Conservation (phyloP, 1,140 invertebrate genomes). For the Orchesella cincta region DNA sequence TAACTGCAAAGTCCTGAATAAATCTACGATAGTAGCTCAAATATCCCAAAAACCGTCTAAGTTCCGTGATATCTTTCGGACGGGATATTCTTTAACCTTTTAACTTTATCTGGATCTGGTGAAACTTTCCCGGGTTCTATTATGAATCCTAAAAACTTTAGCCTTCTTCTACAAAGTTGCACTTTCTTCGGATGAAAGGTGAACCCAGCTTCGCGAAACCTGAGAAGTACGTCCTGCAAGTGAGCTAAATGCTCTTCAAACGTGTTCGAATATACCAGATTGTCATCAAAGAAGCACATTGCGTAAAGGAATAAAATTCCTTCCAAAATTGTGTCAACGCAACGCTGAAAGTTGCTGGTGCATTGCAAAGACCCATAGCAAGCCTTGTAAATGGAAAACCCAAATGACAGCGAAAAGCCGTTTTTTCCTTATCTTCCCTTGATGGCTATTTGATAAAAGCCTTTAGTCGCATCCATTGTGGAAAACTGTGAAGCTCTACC, state of each 20-base stretch:
- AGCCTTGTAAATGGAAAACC: slow-evolving; percentile 54
- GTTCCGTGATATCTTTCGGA: slow-evolving; percentile 54
- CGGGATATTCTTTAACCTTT: slow-evolving; percentile 52
- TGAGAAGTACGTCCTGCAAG: slow-evolving; percentile 33
- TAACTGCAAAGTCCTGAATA: slow-evolving; percentile 53
- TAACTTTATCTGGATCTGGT: slow-evolving; percentile 56
- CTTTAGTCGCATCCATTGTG: slow-evolving; percentile 56
- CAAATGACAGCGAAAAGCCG: slow-evolving; percentile 52
- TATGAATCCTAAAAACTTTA: slow-evolving; percentile 56
- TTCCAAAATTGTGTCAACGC: slow-evolving; percentile 51
- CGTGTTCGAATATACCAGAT: slow-evolving; percentile 41
- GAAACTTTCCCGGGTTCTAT: slow-evolving; percentile 53
- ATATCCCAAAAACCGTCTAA: slow-evolving; percentile 58
- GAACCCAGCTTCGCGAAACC: slow-evolving; percentile 35
- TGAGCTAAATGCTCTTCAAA: slow-evolving; percentile 39
- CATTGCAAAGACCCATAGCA: slow-evolving; percentile 58
- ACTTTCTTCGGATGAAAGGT: slow-evolving; percentile 55
- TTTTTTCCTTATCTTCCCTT: slow-evolving; percentile 56
- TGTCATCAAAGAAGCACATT: slow-evolving; percentile 50
- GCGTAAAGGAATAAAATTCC: not conserved
- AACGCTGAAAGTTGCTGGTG: slow-evolving; percentile 57
- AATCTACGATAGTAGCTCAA: slow-evolving; percentile 59
- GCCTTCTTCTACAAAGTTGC: slow-evolving; percentile 56
- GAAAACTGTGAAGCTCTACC: slow-evolving; percentile 52
- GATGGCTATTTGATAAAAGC: slow-evolving; percentile 59